Evolutionary conservation across 2,113 vertebrate species (phyloP).

Genomic region (Dermatemys mawii): DNA sequence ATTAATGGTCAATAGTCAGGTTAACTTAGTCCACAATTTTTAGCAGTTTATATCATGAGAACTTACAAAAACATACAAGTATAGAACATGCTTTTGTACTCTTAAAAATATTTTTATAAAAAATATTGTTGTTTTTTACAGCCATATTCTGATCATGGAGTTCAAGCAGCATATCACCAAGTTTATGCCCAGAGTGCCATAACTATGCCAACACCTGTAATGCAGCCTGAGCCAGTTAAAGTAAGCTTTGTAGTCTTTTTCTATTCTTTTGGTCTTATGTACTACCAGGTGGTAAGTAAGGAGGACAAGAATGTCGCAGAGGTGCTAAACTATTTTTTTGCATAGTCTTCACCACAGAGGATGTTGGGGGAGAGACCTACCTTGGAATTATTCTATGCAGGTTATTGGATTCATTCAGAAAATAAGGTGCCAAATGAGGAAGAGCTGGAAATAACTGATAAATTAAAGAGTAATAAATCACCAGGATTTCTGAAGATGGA

Average conservation of each 20-base stretch:
- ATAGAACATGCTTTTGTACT: background rate
- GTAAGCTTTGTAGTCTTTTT: slow-evolving; percentile 30
- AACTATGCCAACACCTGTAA: slow-evolving; percentile 77
- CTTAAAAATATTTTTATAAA: background rate
- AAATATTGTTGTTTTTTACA: slow-evolving; percentile 28
- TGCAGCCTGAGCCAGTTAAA: slow-evolving; percentile 70
- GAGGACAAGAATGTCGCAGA: background rate
- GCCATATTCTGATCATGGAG: slow-evolving; percentile 79
- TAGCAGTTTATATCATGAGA: background rate
- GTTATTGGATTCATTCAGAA: background rate
- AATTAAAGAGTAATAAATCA: background rate
- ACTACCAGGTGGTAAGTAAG: background rate
- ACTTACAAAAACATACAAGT: background rate
- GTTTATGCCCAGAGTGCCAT: slow-evolving; percentile 74
- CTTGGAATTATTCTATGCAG: background rate
- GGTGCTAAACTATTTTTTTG: background rate
- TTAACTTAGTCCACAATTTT: background rate
- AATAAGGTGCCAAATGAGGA: background rate
- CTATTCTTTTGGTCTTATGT: background rate
- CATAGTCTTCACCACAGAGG: background rate
- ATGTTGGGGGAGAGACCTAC: fast-evolving
- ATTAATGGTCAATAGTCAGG: background rate
- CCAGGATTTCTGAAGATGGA: background rate
- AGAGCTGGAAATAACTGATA: background rate
- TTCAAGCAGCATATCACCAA: slow-evolving; percentile 76